Evolutionary conservation across 2,113 vertebrate species (phyloP).

Genomic region (Furnarius figulus): DNA sequence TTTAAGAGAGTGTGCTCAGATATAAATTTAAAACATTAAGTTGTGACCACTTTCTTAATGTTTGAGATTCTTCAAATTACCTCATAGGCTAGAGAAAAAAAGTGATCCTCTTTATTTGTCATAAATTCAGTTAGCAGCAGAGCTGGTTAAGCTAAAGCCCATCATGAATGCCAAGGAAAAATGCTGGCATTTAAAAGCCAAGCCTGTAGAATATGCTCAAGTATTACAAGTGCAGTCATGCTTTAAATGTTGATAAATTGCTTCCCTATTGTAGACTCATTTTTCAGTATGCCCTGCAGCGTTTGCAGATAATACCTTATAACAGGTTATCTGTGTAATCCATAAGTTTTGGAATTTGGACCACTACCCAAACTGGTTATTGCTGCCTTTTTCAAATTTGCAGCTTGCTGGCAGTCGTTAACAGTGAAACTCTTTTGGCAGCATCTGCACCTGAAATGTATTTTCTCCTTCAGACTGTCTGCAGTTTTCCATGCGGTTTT

Average conservation of each 20-base stretch:
- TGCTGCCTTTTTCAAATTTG: not conserved
- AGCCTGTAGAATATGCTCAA: not conserved
- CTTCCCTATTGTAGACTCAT: not conserved
- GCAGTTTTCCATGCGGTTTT: not conserved
- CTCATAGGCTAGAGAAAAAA: not conserved
- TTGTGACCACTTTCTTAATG: not conserved
- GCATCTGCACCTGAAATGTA: not conserved
- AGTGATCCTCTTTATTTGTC: not conserved
- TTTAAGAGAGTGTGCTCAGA: not conserved
- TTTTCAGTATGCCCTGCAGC: not conserved
- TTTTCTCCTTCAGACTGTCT: conserved; percentile 9
- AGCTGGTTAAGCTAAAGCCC: not conserved
- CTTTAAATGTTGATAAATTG: not conserved
- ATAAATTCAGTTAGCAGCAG: not conserved
- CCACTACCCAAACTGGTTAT: not conserved
- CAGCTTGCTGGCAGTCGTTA: not conserved
- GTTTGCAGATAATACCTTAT: not conserved
- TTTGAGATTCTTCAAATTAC: not conserved
- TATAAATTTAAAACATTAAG: not conserved
- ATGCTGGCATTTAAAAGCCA: not conserved
- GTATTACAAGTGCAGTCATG: not conserved
- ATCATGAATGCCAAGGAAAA: not conserved
- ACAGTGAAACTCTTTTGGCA: conserved; percentile 18
- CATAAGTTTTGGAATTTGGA: not conserved
- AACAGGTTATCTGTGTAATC: not conserved